phyloP scores from a whole-genome alignment of 2,113 vertebrate genomes.

The Anoplopoma fimbria region DNA sequence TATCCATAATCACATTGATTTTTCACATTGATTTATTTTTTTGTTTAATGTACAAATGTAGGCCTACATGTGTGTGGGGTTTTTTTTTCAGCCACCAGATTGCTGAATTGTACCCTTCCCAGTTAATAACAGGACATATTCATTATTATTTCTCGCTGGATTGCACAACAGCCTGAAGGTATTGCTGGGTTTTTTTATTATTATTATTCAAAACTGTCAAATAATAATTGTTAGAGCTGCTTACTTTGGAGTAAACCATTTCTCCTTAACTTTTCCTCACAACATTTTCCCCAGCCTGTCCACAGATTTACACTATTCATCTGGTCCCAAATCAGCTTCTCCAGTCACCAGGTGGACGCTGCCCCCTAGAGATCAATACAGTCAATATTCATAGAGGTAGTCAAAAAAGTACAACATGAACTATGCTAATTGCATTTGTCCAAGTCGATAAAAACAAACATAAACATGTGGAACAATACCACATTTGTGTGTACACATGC shows the following conservation, averaged over 20 bases:
- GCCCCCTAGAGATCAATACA: constrained; percentile 24
- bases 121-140: not conserved
- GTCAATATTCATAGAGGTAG: not conserved
- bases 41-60: not conserved
- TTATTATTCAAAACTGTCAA: not conserved
- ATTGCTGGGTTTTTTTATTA: not conserved
- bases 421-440: not conserved
- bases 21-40: not conserved
- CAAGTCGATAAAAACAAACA: constrained; percentile 5
- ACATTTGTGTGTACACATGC: not conserved
- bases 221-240: not conserved
- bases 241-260: not conserved
- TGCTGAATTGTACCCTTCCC: not conserved
- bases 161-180: not conserved
- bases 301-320: not conserved
- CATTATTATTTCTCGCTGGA: not conserved
- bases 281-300: not conserved
- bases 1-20: not conserved
- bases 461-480: not conserved
- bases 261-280: not conserved
- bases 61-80: not conserved
- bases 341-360: not conserved
- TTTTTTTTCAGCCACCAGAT: not conserved
- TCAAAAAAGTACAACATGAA: not conserved
- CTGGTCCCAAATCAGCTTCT: not conserved